A percentile compares a stretch with the other conserved stretches of the same genome.
Evolutionary conservation across 2,888 invertebrate species (phyloP).

Genomic region (Mythimna vitellina): DNA sequence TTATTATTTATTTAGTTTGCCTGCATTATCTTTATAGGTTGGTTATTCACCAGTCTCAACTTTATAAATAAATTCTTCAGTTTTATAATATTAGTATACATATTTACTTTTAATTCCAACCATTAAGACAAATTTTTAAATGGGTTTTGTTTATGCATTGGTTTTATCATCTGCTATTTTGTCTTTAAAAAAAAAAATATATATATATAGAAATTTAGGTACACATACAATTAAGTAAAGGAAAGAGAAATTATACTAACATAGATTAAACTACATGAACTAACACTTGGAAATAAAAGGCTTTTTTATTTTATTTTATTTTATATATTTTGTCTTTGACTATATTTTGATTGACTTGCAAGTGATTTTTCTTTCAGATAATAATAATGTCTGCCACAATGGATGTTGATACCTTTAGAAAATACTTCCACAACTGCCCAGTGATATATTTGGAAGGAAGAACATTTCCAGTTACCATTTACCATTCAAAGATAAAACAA

Average conservation of each 20-base stretch:
- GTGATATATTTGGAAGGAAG: slow-evolving; percentile 97
- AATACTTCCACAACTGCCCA: slow-evolving; percentile 96
- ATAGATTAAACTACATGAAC: too few relatives aligned
- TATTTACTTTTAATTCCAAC: too few relatives aligned
- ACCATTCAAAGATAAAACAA: slow-evolving; percentile 93
- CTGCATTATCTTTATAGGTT: background rate
- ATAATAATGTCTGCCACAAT: slow-evolving; percentile 99
- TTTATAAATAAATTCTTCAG: background rate
- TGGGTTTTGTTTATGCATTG: too few relatives aligned
- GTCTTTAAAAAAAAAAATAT: too few relatives aligned
- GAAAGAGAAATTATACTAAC: too few relatives aligned
- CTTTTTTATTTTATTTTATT: too few relatives aligned
- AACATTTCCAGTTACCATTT: slow-evolving; percentile 95
- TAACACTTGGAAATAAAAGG: too few relatives aligned
- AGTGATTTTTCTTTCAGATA: slow-evolving; percentile 85
- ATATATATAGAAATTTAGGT: too few relatives aligned
- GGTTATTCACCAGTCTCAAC: background rate
- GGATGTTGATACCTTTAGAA: slow-evolving; percentile 98
- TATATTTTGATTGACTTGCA: background rate
- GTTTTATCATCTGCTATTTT: background rate
- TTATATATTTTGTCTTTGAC: background rate
- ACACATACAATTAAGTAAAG: too few relatives aligned
- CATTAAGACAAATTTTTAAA: too few relatives aligned
- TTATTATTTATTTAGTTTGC: background rate
- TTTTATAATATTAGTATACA: too few relatives aligned